phyloP scores from a whole-genome alignment of 2,888 invertebrate species.

The Cyaniris semiargus region DNA sequence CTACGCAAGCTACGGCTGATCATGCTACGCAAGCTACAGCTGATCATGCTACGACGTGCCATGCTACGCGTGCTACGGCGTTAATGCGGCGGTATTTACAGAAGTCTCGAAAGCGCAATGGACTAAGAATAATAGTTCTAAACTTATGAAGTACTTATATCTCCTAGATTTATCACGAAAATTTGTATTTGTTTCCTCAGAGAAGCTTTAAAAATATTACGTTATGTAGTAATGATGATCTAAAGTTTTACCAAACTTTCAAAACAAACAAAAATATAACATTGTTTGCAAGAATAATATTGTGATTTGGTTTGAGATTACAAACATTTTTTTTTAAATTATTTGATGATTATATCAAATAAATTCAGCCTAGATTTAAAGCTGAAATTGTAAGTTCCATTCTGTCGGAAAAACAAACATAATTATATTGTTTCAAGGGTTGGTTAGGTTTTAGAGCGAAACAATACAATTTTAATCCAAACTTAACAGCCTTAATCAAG shows the following conservation, averaged over 20 bases:
- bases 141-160: not conserved
- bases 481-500: too few relatives aligned
- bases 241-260: not conserved
- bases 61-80: not conserved
- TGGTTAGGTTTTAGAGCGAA: too few relatives aligned
- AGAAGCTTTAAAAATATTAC: conserved; percentile 10
- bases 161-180: conserved; percentile 20
- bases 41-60: too few relatives aligned
- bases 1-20: too few relatives aligned
- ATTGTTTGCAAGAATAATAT: not conserved
- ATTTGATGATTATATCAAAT: too few relatives aligned
- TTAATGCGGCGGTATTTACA: not conserved
- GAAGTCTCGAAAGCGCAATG: not conserved
- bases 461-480: too few relatives aligned
- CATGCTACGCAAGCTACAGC: too few relatives aligned
- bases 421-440: too few relatives aligned
- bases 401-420: too few relatives aligned
- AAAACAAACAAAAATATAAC: not conserved
- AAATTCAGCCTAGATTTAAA: too few relatives aligned
- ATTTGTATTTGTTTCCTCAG: conserved; percentile 4
- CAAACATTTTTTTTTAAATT: too few relatives aligned
- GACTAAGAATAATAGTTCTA: not conserved
- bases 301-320: not conserved
- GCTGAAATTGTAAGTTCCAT: too few relatives aligned
- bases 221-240: not conserved